Percentiles rank a stretch among this genome's conserved stretches.
Evolutionary conservation across 2,113 vertebrate genomes (phyloP).

Genomic region (Laticauda colubrina): DNA sequence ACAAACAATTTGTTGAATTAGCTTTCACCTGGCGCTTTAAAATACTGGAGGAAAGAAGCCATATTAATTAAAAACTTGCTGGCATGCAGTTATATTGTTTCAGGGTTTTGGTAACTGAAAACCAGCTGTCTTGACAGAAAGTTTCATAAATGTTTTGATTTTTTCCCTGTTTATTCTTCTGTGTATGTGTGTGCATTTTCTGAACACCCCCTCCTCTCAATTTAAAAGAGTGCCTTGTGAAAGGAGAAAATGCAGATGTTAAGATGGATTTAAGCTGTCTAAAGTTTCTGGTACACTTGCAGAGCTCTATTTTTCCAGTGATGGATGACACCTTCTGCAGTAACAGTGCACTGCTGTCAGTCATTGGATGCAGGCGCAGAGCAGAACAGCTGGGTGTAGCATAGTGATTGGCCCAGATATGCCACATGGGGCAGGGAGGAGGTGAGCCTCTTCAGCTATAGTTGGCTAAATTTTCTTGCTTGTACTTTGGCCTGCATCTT

Average conservation of each 20-base stretch:
- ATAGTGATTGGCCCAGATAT: conserved; percentile 39
- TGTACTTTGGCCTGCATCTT: conserved; percentile 65
- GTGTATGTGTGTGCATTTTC: background rate
- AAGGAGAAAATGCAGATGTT: conserved; percentile 37
- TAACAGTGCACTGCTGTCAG: conserved; percentile 58
- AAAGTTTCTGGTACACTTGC: conserved; percentile 37
- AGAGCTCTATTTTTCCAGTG: conserved; percentile 45
- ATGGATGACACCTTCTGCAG: conserved; percentile 57
- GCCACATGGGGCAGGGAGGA: conserved; percentile 28
- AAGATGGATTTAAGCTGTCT: conserved; percentile 26
- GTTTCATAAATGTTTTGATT: background rate
- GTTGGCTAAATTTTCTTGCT: conserved; percentile 63
- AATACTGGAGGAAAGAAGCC: background rate
- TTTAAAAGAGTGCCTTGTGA: background rate
- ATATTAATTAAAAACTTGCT: background rate
- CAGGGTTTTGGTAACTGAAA: background rate
- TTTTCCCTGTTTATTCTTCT: background rate
- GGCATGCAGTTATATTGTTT: background rate
- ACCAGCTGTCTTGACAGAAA: background rate
- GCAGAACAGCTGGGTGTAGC: conserved; percentile 23
- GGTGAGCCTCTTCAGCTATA: conserved; percentile 43
- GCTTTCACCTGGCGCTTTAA: conserved; percentile 2
- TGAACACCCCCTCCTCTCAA: background rate
- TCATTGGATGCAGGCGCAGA: conserved; percentile 47
- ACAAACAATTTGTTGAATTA: background rate